Conservation (phyloP, 2,113 vertebrate species). For the Clarias batrachus region DNA sequence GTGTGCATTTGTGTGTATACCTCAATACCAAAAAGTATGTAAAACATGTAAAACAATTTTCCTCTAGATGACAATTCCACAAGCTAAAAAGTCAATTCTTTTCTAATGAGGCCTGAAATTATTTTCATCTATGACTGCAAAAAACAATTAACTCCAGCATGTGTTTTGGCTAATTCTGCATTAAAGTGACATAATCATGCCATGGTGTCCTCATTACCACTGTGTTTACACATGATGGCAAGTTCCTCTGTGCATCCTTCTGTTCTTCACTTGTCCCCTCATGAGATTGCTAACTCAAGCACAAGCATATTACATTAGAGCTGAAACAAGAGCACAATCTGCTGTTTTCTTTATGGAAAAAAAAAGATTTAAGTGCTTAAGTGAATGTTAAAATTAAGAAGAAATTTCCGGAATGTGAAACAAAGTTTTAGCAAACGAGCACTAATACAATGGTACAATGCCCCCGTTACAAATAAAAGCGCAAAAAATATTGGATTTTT, state of each 20-base stretch:
- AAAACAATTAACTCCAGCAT: conserved; percentile 10
- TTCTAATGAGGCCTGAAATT: neutral
- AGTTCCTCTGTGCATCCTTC: conserved; percentile 2
- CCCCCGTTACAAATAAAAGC: no score
- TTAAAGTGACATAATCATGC: conserved; percentile 11
- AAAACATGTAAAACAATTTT: neutral
- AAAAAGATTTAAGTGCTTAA: neutral
- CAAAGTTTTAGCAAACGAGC: no score
- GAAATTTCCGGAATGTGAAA: no score
- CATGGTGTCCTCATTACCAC: conserved; percentile 8
- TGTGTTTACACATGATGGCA: conserved; percentile 6
- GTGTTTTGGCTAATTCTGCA: neutral
- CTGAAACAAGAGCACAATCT: neutral
- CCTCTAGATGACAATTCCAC: neutral
- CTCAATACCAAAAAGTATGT: neutral
- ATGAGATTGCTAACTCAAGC: conserved; percentile 6
- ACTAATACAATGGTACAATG: no score
- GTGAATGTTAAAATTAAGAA: no score
- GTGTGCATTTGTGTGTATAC: no score
- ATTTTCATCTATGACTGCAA: neutral
- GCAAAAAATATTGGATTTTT: no score
- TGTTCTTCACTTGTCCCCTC: conserved; percentile 1
- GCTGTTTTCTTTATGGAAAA: neutral
- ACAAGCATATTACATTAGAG: conserved; percentile 1
- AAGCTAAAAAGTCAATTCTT: neutral